These are phyloP conservation scores for Drosophila bocqueti DNA, from an alignment of 1,140 invertebrate genomes.

Conservation along the genomic window DNA sequence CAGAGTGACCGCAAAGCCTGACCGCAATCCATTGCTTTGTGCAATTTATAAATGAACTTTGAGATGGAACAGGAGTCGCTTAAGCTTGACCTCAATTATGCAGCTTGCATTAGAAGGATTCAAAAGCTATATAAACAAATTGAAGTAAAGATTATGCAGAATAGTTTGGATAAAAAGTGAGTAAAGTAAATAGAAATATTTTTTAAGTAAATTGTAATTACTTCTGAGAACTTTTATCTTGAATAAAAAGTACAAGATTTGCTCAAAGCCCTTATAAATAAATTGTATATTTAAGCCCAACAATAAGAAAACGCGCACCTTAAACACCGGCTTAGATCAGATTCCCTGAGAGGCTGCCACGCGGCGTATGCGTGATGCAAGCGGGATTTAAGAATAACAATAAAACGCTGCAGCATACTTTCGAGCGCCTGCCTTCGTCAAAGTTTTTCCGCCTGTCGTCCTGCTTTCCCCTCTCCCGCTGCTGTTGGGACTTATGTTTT, in stretches of 20 bases:
- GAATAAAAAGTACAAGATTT: background rate
- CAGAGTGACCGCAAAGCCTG: slow-evolving; percentile 13
- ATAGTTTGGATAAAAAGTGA: background rate
- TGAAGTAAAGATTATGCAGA: background rate
- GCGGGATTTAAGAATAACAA: slow-evolving; percentile 37
- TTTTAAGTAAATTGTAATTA: background rate
- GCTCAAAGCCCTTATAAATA: background rate
- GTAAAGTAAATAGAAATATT: background rate
- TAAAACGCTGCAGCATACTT: slow-evolving; percentile 45
- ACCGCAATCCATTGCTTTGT: slow-evolving; percentile 22
- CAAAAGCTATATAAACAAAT: background rate
- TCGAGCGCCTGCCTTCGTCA: slow-evolving; percentile 44
- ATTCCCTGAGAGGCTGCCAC: background rate
- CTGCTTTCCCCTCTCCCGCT: background rate
- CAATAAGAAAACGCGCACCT: background rate
- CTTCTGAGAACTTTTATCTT: background rate
- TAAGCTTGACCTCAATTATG: background rate
- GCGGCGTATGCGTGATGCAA: slow-evolving; percentile 28
- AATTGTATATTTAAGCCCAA: background rate
- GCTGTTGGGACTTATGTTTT: slow-evolving; percentile 13
- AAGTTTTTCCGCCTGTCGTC: slow-evolving; percentile 32
- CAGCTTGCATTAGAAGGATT: slow-evolving; percentile 1
- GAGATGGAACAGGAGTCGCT: background rate
- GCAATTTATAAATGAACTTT: slow-evolving; percentile 13
- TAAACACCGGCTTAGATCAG: background rate